Percentiles rank a stretch among this genome's conserved stretches.
Conservation (phyloP, 2,113 vertebrate genomes). For the Sciurus niger region DNA sequence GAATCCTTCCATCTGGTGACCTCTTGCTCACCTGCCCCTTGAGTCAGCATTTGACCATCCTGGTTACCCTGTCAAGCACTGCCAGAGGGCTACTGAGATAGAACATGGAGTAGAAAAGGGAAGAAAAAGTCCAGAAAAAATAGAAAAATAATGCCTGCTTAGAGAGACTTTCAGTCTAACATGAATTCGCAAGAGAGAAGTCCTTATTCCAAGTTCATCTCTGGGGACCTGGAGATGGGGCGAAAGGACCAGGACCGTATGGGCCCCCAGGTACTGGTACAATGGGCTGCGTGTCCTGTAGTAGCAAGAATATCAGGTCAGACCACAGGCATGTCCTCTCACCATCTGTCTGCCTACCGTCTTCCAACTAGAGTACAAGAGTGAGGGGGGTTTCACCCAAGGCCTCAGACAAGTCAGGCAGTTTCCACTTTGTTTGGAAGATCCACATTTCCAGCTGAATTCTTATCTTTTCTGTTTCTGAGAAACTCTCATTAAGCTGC, state of each 20-base stretch:
- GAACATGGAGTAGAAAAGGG: not conserved
- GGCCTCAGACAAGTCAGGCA: not conserved
- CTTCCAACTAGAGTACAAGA: not conserved
- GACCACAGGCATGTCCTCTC: not conserved
- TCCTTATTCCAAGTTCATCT: not conserved
- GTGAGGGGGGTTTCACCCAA: not conserved
- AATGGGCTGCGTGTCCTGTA: accelerated
- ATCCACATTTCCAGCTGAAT: not conserved
- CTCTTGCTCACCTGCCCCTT: not conserved
- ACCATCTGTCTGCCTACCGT: accelerated
- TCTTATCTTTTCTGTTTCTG: not conserved
- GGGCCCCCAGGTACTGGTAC: not conserved
- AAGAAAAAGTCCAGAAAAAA: not conserved
- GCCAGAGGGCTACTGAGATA: not conserved
- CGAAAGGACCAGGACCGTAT: not conserved
- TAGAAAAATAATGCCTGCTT: not conserved
- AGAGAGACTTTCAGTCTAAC: not conserved
- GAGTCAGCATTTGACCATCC: not conserved
- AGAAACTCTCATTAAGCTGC: not conserved
- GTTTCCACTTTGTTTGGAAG: not conserved
- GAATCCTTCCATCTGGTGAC: not conserved
- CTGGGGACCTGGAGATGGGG: not conserved
- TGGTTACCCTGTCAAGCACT: not conserved
- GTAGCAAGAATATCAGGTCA: not conserved
- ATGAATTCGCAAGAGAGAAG: constrained; percentile 15